phyloP scores from a whole-genome alignment of 2,113 vertebrate genomes.

The Myanophis thanlyinensis region DNA sequence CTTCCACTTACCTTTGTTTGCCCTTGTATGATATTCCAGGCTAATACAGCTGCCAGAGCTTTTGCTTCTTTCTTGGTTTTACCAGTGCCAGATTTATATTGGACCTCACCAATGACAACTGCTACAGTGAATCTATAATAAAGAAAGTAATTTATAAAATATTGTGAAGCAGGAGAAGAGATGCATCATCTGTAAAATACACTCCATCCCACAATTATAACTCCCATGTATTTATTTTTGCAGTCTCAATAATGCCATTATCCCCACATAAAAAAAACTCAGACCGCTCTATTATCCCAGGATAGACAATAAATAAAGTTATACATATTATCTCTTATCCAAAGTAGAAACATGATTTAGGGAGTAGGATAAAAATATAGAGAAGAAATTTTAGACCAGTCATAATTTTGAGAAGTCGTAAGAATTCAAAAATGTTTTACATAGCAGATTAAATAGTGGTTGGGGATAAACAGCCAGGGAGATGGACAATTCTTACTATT shows the following conservation, averaged over 20 bases:
- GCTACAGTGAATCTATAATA: conserved; percentile 66
- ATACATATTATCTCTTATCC: neutral
- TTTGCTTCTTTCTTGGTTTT: conserved; percentile 67
- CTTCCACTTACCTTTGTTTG: conserved; percentile 48
- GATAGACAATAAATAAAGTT: neutral
- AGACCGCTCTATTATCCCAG: neutral
- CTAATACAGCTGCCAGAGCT: conserved; percentile 57
- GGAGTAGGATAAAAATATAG: neutral
- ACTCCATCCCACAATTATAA: neutral
- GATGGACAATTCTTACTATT: neutral
- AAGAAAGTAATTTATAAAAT: conserved; percentile 36
- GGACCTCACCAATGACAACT: neutral
- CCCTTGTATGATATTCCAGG: conserved; percentile 30
- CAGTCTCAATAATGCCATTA: neutral
- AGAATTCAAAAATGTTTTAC: neutral
- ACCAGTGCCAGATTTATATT: conserved; percentile 54
- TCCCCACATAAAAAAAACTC: neutral
- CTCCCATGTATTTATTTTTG: neutral
- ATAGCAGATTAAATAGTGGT: neutral
- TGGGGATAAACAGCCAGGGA: neutral
- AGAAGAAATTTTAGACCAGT: neutral
- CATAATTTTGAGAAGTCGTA: neutral
- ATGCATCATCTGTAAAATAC: neutral
- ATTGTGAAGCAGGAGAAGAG: neutral
- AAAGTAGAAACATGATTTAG: neutral